phyloP scores from a whole-genome alignment of 2,888 invertebrate genomes.

The Stegophylla sp. region DNA sequence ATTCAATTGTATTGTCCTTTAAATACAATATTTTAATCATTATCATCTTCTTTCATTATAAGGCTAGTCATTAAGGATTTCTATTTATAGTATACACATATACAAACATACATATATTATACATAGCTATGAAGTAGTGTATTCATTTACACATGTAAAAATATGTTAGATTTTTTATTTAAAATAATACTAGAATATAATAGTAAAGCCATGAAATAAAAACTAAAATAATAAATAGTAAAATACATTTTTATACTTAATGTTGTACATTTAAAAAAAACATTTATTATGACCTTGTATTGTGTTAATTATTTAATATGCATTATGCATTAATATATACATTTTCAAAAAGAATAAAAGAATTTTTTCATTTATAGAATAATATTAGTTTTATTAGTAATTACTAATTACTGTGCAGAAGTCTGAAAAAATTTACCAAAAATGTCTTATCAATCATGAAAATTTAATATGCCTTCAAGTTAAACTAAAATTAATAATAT shows the following conservation, averaged over 20 bases:
- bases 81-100: neutral
- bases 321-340: neutral
- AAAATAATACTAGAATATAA: neutral
- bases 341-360: neutral
- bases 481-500: too few species aligned
- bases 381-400: neutral
- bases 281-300: constrained; percentile 6
- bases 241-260: constrained; percentile 4
- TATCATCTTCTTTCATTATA: constrained; percentile 9
- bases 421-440: too few species aligned
- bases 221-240: neutral
- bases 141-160: neutral
- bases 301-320: constrained; percentile 8
- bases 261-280: constrained; percentile 6
- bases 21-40: constrained; percentile 11
- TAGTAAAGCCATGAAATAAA: neutral
- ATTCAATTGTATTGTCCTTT: too few species aligned
- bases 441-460: too few species aligned
- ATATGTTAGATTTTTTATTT: neutral
- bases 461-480: too few species aligned
- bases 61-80: too few species aligned
- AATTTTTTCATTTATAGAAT: neutral
- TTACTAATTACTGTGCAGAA: too few species aligned
- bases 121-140: neutral
- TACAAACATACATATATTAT: neutral